Evolutionary conservation across 2,888 invertebrate genomes (phyloP).

Genomic region (Pristionchus exspectatus): DNA sequence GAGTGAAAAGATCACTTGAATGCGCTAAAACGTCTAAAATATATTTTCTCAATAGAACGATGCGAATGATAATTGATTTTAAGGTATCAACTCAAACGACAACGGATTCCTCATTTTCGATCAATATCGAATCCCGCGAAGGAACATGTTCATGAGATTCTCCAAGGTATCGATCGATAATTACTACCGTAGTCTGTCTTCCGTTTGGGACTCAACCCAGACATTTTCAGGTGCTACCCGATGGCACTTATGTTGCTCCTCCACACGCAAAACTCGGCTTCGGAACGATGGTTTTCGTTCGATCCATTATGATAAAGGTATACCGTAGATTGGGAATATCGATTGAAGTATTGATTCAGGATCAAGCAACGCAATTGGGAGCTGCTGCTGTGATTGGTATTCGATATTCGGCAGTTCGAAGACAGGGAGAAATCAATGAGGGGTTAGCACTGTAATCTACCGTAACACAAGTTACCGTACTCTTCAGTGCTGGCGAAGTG

Average conservation of each 20-base stretch:
- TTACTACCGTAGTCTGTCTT: constrained; percentile 68
- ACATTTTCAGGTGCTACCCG: constrained; percentile 77
- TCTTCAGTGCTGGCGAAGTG: constrained; percentile 3
- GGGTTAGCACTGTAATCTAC: neutral
- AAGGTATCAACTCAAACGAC: constrained; percentile 88
- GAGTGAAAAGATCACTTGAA: neutral
- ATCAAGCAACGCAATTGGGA: constrained; percentile 87
- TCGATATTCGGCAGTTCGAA: constrained; percentile 21
- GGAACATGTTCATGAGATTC: constrained; percentile 94
- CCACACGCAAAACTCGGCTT: constrained; percentile 90
- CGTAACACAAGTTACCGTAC: neutral
- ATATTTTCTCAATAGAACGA: neutral
- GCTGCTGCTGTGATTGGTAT: constrained; percentile 80
- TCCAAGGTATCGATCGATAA: constrained; percentile 84
- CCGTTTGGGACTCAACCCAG: constrained; percentile 87
- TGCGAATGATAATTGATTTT: neutral
- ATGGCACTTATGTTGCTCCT: constrained; percentile 91
- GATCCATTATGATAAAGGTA: constrained; percentile 83
- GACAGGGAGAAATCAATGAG: constrained; percentile 37
- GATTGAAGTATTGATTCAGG: constrained; percentile 80
- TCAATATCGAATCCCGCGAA: constrained; percentile 90
- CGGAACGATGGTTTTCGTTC: constrained; percentile 94
- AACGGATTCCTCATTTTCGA: constrained; percentile 94
- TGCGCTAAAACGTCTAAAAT: neutral
- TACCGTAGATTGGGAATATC: constrained; percentile 84